Evolutionary conservation across 2,888 invertebrate species (phyloP).

Genomic region (Hylaea fasciaria): DNA sequence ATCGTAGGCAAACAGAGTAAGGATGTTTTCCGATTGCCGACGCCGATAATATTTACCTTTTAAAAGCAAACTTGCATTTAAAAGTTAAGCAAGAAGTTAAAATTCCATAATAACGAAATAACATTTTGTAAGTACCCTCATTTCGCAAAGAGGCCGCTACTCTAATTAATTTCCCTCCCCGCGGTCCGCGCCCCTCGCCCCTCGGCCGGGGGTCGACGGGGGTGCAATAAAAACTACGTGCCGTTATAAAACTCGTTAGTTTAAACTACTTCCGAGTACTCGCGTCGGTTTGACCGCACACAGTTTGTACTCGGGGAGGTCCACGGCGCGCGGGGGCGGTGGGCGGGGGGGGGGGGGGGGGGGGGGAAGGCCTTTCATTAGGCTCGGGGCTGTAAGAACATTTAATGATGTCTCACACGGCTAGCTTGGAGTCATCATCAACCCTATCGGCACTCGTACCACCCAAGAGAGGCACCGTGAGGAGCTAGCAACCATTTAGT

Average conservation of each 20-base stretch:
- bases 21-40: too few relatives aligned
- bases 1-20: too few relatives aligned
- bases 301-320: neutral
- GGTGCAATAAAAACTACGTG: conserved; percentile 27
- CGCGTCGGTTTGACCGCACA: conserved; percentile 2
- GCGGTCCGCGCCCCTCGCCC: neutral
- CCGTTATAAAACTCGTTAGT: conserved; percentile 28
- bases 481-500: too few relatives aligned
- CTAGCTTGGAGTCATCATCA: neutral
- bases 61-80: too few relatives aligned
- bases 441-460: too few relatives aligned
- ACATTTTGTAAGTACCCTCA: conserved; percentile 27
- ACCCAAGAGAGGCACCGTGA: too few relatives aligned
- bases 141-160: conserved; percentile 22
- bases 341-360: neutral
- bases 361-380: neutral
- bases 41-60: too few relatives aligned
- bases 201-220: conserved; percentile 8
- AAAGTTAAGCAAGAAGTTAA: neutral
- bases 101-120: conserved; percentile 11
- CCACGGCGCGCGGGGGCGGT: neutral
- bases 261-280: conserved; percentile 13
- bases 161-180: conserved; percentile 24
- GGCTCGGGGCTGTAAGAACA: neutral
- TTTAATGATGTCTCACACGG: neutral